Conservation (phyloP, 2,797 vertebrate genomes). For the Anguilla megastoma region DNA sequence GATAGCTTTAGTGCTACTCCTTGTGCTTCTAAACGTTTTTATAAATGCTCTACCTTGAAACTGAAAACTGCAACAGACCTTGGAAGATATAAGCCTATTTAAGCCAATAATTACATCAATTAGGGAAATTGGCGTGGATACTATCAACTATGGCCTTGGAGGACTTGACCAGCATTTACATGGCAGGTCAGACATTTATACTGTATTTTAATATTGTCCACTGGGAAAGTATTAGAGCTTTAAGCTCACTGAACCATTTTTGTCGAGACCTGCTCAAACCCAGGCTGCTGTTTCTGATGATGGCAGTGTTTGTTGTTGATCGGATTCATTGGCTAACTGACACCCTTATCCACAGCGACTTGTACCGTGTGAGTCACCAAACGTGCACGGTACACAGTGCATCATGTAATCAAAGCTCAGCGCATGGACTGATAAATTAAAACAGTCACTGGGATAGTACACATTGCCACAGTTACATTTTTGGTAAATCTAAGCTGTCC, state of each 20-base stretch:
- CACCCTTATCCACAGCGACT: not conserved
- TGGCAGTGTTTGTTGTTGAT: not conserved
- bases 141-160: constrained; percentile 39
- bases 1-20: not conserved
- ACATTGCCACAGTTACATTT: not conserved
- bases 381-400: not conserved
- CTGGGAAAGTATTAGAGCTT: not conserved
- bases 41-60: constrained; percentile 23
- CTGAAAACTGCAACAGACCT: constrained; percentile 36
- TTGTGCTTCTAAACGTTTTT: not conserved
- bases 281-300: not conserved
- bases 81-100: constrained; percentile 44
- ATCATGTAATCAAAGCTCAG: not conserved
- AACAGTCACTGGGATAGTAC: not conserved
- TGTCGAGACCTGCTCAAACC: not conserved
- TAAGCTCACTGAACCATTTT: not conserved
- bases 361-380: not conserved
- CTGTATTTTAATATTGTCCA: not conserved
- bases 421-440: not conserved
- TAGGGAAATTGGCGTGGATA: constrained; percentile 50
- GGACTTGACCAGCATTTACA: constrained; percentile 42
- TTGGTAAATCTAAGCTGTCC: not conserved
- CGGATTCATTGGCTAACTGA: not conserved
- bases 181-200: constrained; percentile 44
- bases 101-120: constrained; percentile 50